These are phyloP conservation scores for Lepidochitona cinerea DNA, from an alignment of 2,888 invertebrate species.

Conservation along the genomic window DNA sequence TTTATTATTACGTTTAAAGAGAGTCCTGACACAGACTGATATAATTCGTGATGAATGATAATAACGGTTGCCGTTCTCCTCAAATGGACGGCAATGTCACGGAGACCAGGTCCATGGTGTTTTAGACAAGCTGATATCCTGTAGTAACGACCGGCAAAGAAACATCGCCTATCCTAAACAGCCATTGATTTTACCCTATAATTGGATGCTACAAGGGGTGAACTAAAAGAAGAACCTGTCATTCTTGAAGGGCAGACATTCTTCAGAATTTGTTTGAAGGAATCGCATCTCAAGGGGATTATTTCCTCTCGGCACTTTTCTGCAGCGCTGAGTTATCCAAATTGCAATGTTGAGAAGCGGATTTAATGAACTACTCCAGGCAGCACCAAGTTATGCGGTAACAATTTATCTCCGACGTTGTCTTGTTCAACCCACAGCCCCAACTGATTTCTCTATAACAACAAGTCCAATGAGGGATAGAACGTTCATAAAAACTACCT, in stretches of 20 bases:
- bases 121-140: too few relatives aligned
- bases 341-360: neutral
- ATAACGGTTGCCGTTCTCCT: too few relatives aligned
- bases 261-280: neutral
- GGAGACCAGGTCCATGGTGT: too few relatives aligned
- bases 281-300: neutral
- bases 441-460: too few relatives aligned
- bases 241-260: neutral
- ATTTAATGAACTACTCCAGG: neutral
- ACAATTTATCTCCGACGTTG: neutral
- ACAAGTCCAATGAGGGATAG: too few relatives aligned
- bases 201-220: neutral
- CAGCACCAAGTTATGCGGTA: neutral
- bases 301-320: neutral
- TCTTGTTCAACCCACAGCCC: too few relatives aligned
- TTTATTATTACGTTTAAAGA: too few relatives aligned
- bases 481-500: too few relatives aligned
- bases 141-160: neutral
- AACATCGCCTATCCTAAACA: neutral
- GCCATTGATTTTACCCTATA: neutral
- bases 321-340: neutral
- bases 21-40: too few relatives aligned
- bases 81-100: too few relatives aligned
- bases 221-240: neutral
- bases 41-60: too few relatives aligned